Conservation (phyloP, 2,113 vertebrate genomes). For the Azemiops feae region DNA sequence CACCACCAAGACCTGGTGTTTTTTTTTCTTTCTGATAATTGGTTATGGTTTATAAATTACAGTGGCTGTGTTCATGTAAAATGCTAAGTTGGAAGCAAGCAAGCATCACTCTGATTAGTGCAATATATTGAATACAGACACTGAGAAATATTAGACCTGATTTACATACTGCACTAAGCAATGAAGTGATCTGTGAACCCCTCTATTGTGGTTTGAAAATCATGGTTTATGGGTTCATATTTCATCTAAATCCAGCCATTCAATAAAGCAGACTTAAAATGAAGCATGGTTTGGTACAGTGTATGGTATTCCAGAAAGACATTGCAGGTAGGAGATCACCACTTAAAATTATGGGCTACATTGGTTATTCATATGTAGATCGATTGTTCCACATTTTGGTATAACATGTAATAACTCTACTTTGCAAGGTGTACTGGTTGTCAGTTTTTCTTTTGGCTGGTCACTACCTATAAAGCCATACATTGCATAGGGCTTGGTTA, state of each 20-base stretch:
- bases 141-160: not conserved
- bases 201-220: not conserved
- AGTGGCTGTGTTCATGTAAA: not conserved
- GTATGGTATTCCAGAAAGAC: not conserved
- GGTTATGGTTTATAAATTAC: not conserved
- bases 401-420: not conserved
- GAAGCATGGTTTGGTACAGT: not conserved
- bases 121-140: not conserved
- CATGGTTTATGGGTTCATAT: not conserved
- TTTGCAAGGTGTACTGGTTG: not conserved
- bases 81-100: not conserved
- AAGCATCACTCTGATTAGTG: not conserved
- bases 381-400: not conserved
- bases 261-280: not conserved
- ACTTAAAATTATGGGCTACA: not conserved
- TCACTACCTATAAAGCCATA: not conserved
- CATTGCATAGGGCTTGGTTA: not conserved
- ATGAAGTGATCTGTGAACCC: not conserved
- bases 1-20: not conserved
- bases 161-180: not conserved
- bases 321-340: not conserved
- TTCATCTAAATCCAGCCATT: not conserved
- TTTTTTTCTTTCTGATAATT: not conserved
- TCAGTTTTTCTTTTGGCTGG: not conserved
- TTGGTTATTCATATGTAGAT: not conserved